These are phyloP conservation scores for Malurus alboscapulatus DNA, from an alignment of 2,113 vertebrate genomes.

Conservation along the genomic window DNA sequence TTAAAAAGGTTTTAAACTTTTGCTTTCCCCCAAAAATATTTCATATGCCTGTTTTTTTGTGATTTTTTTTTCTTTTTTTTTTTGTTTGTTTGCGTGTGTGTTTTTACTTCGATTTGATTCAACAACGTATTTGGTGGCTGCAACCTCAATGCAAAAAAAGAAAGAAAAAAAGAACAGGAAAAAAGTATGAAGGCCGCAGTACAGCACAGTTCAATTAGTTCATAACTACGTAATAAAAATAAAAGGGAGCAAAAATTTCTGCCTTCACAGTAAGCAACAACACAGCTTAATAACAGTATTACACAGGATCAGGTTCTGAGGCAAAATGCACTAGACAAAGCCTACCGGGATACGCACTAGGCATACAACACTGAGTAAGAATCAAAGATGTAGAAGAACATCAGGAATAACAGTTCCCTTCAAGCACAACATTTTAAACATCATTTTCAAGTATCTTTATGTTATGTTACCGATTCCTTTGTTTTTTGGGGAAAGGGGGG, in stretches of 20 bases:
- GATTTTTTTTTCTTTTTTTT: neutral
- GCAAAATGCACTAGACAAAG: slow-evolving; percentile 74
- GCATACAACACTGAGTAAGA: slow-evolving; percentile 71
- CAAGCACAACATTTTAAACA: slow-evolving; percentile 69
- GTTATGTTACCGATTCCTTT: slow-evolving; percentile 53
- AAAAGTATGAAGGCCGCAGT: slow-evolving; percentile 58
- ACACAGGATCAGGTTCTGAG: slow-evolving; percentile 74
- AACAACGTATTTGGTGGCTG: slow-evolving; percentile 69
- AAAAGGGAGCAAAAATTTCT: slow-evolving; percentile 74
- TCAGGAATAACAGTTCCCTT: slow-evolving; percentile 67
- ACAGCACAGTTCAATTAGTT: slow-evolving; percentile 73
- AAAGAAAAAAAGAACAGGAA: slow-evolving; percentile 53
- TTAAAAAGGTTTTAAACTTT: slow-evolving; percentile 77
- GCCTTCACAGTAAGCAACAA: slow-evolving; percentile 78
- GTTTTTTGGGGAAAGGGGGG: slow-evolving; percentile 29
- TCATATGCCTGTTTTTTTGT: slow-evolving; percentile 42
- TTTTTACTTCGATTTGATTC: slow-evolving; percentile 60
- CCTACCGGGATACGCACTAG: slow-evolving; percentile 69
- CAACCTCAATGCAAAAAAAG: slow-evolving; percentile 70
- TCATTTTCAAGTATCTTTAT: slow-evolving; percentile 71
- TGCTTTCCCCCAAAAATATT: slow-evolving; percentile 73
- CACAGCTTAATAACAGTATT: slow-evolving; percentile 77
- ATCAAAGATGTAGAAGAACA: slow-evolving; percentile 71
- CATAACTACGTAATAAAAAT: slow-evolving; percentile 63
- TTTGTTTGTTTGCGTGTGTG: neutral